phyloP scores from a whole-genome alignment of 2,797 vertebrate species.

The Micromesistius poutassou region DNA sequence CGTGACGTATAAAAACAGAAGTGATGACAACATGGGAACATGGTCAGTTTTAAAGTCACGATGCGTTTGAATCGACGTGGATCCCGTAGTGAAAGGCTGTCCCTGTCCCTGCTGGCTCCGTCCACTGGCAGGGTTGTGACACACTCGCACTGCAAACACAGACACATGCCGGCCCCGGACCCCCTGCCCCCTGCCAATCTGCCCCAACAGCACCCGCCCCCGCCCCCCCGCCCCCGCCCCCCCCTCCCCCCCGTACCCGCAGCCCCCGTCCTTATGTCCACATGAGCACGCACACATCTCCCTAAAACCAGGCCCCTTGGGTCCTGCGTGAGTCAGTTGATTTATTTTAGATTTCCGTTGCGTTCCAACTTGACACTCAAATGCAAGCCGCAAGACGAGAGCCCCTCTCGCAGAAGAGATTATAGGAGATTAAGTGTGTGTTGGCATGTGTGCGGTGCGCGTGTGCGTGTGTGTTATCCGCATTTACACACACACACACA shows the following conservation, averaged over 20 bases:
- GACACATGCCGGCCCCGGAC: neutral
- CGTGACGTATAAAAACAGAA: neutral
- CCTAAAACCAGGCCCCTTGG: slow-evolving; percentile 9
- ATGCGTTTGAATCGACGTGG: too few relatives aligned
- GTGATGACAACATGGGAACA: neutral
- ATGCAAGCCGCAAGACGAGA: slow-evolving; percentile 10
- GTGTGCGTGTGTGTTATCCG: slow-evolving; percentile 4
- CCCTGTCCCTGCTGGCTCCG: neutral
- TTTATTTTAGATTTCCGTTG: slow-evolving; percentile 10
- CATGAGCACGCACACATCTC: slow-evolving; percentile 9
- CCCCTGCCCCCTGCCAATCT: neutral
- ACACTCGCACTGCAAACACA: neutral
- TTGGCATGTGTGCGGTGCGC: neutral
- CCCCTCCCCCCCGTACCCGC: neutral
- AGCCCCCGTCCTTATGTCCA: neutral
- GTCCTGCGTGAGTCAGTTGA: slow-evolving; percentile 12
- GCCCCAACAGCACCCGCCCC: neutral
- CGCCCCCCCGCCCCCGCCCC: neutral
- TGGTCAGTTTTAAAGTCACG: neutral
- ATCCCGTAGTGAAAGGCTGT: too few relatives aligned
- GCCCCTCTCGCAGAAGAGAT: slow-evolving; percentile 7
- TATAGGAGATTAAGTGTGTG: slow-evolving; percentile 21
- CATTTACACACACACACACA: slow-evolving; percentile 17
- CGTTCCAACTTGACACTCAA: neutral
- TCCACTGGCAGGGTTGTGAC: neutral